Conservation (phyloP, 2,888 invertebrate genomes). For the Pinctada fucata region DNA sequence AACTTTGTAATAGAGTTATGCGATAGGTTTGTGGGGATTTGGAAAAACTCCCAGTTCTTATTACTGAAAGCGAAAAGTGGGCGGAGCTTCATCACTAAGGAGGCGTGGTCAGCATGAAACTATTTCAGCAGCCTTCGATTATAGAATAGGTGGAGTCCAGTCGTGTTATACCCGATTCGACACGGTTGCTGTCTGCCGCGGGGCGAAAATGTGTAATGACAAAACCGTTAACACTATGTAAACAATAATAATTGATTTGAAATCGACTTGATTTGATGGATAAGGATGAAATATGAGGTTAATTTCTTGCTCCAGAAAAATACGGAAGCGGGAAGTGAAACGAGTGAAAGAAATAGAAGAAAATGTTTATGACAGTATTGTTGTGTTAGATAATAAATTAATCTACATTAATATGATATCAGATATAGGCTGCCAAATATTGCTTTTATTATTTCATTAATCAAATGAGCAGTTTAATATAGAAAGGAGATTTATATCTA, state of each 20-base stretch:
- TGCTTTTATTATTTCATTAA: background rate
- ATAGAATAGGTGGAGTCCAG: no score
- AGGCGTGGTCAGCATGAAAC: background rate
- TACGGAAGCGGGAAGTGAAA: slow-evolving; percentile 16
- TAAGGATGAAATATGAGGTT: background rate
- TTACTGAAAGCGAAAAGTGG: slow-evolving; percentile 15
- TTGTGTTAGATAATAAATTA: background rate
- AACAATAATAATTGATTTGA: slow-evolving; percentile 29
- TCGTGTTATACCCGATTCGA: no score
- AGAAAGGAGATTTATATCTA: background rate
- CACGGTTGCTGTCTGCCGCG: background rate
- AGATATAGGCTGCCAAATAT: background rate
- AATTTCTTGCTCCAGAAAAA: background rate
- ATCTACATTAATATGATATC: background rate
- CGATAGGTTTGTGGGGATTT: background rate
- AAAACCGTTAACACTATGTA: slow-evolving; percentile 31
- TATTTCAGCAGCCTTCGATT: no score
- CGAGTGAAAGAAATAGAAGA: background rate
- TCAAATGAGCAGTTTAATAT: background rate
- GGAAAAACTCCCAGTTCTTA: background rate
- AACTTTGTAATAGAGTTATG: background rate
- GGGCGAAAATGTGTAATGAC: slow-evolving; percentile 7
- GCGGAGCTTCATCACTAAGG: slow-evolving; percentile 31
- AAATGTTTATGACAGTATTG: background rate
- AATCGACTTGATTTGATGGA: background rate